Conservation (phyloP, 2,113 vertebrate species). For the Australoheros scitulus region DNA sequence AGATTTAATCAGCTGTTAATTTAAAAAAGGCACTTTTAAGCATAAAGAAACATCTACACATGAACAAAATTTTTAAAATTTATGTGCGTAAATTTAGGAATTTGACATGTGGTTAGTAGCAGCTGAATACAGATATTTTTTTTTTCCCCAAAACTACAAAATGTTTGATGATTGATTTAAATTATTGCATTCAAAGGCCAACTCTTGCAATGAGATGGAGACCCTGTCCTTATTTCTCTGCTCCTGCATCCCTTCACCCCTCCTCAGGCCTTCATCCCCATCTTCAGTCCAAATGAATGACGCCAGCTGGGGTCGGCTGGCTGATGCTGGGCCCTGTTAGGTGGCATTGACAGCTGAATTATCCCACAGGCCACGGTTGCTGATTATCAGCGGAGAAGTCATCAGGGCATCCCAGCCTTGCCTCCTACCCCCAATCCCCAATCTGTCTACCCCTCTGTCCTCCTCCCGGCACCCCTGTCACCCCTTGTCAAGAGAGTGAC, state of each 20-base stretch:
- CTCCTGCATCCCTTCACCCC: conserved; percentile 22
- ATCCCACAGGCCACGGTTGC: conserved; percentile 92
- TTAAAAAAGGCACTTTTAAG: neutral
- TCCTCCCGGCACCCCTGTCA: conserved; percentile 88
- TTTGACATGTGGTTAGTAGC: neutral
- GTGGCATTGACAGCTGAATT: conserved; percentile 99
- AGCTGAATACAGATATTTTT: neutral
- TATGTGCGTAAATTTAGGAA: neutral
- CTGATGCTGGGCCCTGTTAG: conserved; percentile 83
- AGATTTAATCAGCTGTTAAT: neutral
- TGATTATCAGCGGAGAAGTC: conserved; percentile 99
- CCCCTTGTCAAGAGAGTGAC: conserved; percentile 96
- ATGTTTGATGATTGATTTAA: conserved; percentile 45
- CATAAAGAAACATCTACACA: neutral
- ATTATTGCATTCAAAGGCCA: conserved; percentile 33
- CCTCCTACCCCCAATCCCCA: conserved; percentile 45
- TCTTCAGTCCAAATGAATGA: conserved; percentile 91
- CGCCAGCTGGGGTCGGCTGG: conserved; percentile 92
- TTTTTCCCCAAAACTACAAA: neutral
- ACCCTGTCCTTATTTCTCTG: conserved; percentile 56
- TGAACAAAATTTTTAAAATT: neutral
- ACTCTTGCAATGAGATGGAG: conserved; percentile 34
- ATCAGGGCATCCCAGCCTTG: conserved; percentile 88
- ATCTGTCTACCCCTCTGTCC: conserved; percentile 77
- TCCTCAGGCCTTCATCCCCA: conserved; percentile 57